Conservation (phyloP, 1,140 invertebrate genomes). For the Aphaenogaster floridana region DNA sequence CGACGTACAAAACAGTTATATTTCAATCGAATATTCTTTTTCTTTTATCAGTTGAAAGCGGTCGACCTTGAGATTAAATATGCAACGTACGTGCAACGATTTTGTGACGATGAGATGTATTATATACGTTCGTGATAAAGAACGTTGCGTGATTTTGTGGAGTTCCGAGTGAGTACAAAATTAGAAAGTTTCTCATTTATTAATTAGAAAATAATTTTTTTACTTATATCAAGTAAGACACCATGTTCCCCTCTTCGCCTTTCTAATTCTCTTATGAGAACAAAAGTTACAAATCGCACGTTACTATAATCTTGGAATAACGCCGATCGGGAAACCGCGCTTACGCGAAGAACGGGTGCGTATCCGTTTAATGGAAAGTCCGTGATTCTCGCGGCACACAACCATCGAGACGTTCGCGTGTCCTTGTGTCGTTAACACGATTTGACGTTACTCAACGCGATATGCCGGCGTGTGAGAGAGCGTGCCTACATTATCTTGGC, state of each 20-base stretch:
- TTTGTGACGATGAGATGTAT: not conserved
- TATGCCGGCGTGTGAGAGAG: slow-evolving; percentile 66
- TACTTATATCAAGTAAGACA: not conserved
- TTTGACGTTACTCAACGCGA: slow-evolving; percentile 75
- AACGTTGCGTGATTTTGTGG: not conserved
- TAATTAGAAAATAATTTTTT: not conserved
- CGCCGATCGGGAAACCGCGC: slow-evolving; percentile 43
- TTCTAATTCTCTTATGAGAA: not conserved
- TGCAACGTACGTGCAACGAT: not conserved
- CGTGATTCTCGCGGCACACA: slow-evolving; percentile 64
- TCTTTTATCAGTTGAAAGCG: not conserved
- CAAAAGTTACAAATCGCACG: not conserved
- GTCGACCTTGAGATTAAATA: not conserved
- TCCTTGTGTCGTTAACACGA: slow-evolving; percentile 79
- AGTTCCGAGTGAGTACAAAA: not conserved
- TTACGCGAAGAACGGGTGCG: slow-evolving; percentile 56
- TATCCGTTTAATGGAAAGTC: slow-evolving; percentile 63
- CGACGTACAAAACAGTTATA: not conserved
- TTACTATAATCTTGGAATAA: not conserved
- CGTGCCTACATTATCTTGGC: slow-evolving; percentile 71
- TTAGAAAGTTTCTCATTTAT: not conserved
- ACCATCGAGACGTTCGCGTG: slow-evolving; percentile 67
- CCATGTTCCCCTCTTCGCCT: not conserved
- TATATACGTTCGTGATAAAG: not conserved
- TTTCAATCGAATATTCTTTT: not conserved